Percentiles rank a stretch among this genome's conserved stretches.
These are phyloP conservation scores for Lanius ludovicianus DNA, from an alignment of 2,113 vertebrate species.

Conservation along the genomic window DNA sequence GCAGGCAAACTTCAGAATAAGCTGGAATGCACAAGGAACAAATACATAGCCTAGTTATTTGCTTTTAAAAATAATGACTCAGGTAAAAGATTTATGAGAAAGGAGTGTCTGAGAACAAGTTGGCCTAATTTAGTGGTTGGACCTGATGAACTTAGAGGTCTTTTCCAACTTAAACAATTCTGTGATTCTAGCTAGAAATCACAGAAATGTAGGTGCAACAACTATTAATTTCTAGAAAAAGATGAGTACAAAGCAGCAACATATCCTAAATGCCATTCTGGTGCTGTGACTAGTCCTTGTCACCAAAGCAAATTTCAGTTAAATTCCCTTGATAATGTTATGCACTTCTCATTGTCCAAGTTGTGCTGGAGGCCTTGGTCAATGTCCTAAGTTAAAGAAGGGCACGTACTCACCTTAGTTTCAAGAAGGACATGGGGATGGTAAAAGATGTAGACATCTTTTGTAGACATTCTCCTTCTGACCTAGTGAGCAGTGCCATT, in stretches of 20 bases:
- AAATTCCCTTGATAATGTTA: neutral
- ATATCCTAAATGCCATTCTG: neutral
- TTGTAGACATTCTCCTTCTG: neutral
- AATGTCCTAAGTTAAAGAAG: neutral
- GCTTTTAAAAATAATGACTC: neutral
- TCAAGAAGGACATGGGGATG: neutral
- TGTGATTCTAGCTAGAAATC: neutral
- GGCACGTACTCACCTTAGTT: neutral
- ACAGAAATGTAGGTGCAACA: neutral
- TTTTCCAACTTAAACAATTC: neutral
- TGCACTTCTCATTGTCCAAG: neutral
- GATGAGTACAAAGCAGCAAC: neutral
- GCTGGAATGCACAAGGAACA: neutral
- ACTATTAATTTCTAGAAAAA: neutral
- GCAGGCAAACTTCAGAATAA: neutral
- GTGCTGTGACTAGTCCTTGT: neutral
- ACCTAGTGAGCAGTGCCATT: neutral
- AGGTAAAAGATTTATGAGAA: neutral
- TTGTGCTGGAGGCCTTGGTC: neutral
- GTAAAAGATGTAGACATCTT: neutral
- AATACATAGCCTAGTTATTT: neutral
- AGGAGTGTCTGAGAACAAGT: neutral
- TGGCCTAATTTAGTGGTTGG: neutral
- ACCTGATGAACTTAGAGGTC: neutral
- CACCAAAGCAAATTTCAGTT: neutral